These are phyloP conservation scores for Drosophila rufa DNA, from an alignment of 1,140 invertebrate genomes.

Conservation along the genomic window DNA sequence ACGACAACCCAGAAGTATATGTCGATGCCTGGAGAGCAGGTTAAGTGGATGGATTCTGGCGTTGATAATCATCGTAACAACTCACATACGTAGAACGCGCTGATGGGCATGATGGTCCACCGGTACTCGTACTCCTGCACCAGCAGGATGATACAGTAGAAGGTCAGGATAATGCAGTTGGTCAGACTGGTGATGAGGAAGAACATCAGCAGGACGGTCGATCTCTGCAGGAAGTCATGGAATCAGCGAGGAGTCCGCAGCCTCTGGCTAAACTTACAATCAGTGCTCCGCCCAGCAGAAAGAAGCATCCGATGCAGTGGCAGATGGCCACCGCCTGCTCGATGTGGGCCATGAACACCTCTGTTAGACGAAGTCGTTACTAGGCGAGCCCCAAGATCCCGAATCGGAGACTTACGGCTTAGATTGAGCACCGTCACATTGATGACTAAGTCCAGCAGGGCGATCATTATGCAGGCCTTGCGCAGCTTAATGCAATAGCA, in stretches of 20 bases:
- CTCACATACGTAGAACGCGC: slow-evolving; percentile 29
- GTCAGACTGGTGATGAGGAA: slow-evolving; percentile 59
- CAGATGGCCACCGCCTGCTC: slow-evolving; percentile 64
- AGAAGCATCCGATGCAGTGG: slow-evolving; percentile 57
- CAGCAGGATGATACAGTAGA: not conserved
- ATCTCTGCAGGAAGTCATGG: slow-evolving; percentile 24
- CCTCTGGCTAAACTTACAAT: slow-evolving; percentile 42
- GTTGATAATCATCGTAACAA: not conserved
- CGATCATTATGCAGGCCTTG: slow-evolving; percentile 41
- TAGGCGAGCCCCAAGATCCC: too few relatives aligned
- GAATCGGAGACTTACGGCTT: slow-evolving; percentile 8
- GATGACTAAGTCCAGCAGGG: slow-evolving; percentile 23
- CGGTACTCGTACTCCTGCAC: not conserved
- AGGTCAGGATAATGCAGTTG: slow-evolving; percentile 24
- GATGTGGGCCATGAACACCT: not conserved
- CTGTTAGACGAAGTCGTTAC: not conserved
- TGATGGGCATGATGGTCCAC: not conserved
- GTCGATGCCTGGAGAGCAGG: slow-evolving; percentile 10
- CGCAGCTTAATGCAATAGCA: slow-evolving; percentile 51
- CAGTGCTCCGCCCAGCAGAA: slow-evolving; percentile 46
- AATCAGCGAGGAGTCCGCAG: not conserved
- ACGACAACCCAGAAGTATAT: slow-evolving; percentile 57
- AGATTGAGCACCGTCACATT: slow-evolving; percentile 28
- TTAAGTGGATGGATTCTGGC: not conserved
- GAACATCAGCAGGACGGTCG: slow-evolving; percentile 55